Evolutionary conservation across 2,797 vertebrate genomes (phyloP), one percentile per base, ranked within the genome.

Genomic region (Chiroxiphia lanceolata): DNA sequence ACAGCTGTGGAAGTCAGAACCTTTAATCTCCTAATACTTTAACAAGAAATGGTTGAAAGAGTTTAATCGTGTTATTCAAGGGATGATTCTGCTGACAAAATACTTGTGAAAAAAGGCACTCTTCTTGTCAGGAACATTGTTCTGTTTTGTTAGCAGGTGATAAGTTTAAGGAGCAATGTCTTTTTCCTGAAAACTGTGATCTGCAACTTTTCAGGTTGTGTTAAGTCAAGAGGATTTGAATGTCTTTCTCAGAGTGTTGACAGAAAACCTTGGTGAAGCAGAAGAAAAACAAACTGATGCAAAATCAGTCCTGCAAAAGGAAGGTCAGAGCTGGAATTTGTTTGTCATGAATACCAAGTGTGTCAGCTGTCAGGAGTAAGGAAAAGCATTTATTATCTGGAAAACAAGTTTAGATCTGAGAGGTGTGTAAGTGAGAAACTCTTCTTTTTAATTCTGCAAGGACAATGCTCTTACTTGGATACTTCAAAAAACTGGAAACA

Each of bases 211-310:
- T 74, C 93, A 99, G 99, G 97, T 99, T 97, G 97, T 95, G 92
- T 97, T 99, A 93, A 98, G 98, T 85, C 98, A 99, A 93, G 99
- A 99, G 54, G 99, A 99, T 97, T 94, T 99, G 47, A 97, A 97
- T n/a, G 97, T 99, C 75, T 97, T 99, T 70, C 98, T 99, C 97
- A 99, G 98, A 97, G 98, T 99, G 63, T 80, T 99, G 90, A 97
- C 94, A 4, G 99, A 99, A 98, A 99, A 99, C 97, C 98, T 99
- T 65, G 98, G 98, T 21, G 99, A 99, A 94, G 98, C 97, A 61
- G 97, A 97, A 81, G 97, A 93, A 87, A 96, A 96, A 20, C 65
- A 87, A 76, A 84, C 38, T 68, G 87, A 74, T 86, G 53, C 69
- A 59, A 98, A 98, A 27, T 54, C 97, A 44, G 85, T 56, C 40